Evolutionary conservation across 2,113 vertebrate genomes (phyloP).

Genomic region (Poeciliopsis turrubarensis): DNA sequence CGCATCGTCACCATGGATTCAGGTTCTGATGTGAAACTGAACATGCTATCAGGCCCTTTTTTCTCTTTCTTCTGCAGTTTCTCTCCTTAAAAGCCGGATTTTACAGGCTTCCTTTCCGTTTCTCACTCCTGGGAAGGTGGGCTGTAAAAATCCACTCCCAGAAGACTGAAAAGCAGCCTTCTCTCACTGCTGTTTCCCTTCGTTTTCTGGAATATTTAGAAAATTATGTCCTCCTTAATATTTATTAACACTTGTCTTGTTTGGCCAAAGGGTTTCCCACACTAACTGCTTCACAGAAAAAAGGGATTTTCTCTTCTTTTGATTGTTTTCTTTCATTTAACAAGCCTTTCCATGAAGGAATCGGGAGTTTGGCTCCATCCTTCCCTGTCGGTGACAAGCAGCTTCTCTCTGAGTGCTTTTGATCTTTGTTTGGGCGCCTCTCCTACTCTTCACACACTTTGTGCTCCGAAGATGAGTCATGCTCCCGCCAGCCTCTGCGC

Average conservation of each 20-base stretch:
- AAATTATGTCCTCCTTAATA: constrained; percentile 33
- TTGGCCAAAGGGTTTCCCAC: constrained; percentile 33
- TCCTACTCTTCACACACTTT: constrained; percentile 40
- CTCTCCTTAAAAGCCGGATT: constrained; percentile 12
- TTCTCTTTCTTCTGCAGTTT: constrained; percentile 37
- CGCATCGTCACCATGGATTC: constrained; percentile 45
- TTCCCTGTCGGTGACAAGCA: constrained; percentile 37
- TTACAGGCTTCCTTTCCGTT: constrained; percentile 46
- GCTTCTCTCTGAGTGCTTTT: constrained; percentile 56
- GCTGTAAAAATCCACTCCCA: constrained; percentile 48
- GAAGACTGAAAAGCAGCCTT: constrained; percentile 39
- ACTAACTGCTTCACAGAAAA: constrained; percentile 27
- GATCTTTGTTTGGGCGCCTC: constrained; percentile 54
- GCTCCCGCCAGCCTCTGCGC: constrained; percentile 48
- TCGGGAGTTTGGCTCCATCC: constrained; percentile 35
- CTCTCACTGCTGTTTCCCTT: constrained; percentile 17
- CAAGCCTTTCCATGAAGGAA: constrained; percentile 26
- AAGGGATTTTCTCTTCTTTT: constrained; percentile 11
- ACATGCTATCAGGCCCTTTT: constrained; percentile 21
- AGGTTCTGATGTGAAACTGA: constrained; percentile 28
- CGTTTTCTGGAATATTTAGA: constrained; percentile 26
- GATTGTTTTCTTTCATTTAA: constrained; percentile 15
- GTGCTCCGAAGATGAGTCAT: constrained; percentile 50
- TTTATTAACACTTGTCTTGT: constrained; percentile 69
- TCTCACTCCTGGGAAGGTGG: constrained; percentile 23